Conservation (phyloP, 2,797 vertebrate genomes). For the Onychomys leucogaster region DNA sequence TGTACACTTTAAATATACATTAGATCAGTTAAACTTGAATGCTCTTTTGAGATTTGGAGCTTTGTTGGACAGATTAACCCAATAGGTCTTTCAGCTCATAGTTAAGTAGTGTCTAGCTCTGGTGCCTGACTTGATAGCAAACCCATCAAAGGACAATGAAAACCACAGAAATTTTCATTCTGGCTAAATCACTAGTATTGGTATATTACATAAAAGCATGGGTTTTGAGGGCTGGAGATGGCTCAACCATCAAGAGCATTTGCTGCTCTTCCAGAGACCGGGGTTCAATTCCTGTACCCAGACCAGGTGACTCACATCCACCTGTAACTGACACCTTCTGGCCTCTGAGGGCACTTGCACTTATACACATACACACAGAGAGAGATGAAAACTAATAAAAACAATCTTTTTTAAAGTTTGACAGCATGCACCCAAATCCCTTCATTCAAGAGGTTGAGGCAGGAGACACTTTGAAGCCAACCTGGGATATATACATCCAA, state of each 20-base stretch:
- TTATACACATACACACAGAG: background rate
- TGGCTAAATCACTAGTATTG: background rate
- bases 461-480: background rate
- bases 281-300: background rate
- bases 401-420: background rate
- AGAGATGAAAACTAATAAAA: background rate
- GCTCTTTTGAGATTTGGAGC: slow-evolving; percentile 39
- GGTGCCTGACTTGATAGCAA: slow-evolving; percentile 34
- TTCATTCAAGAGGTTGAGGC: background rate
- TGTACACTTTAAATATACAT: background rate
- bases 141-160: background rate
- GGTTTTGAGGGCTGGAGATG: background rate
- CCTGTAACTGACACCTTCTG: background rate
- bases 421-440: background rate
- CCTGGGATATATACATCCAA: background rate
- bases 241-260: background rate
- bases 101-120: background rate
- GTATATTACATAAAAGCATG: background rate
- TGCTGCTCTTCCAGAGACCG: background rate
- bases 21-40: background rate
- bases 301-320: background rate
- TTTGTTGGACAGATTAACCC: background rate
- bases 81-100: background rate
- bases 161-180: background rate
- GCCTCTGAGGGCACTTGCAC: background rate